phyloP scores from a whole-genome alignment of 2,113 vertebrate genomes.

The Conger conger region DNA sequence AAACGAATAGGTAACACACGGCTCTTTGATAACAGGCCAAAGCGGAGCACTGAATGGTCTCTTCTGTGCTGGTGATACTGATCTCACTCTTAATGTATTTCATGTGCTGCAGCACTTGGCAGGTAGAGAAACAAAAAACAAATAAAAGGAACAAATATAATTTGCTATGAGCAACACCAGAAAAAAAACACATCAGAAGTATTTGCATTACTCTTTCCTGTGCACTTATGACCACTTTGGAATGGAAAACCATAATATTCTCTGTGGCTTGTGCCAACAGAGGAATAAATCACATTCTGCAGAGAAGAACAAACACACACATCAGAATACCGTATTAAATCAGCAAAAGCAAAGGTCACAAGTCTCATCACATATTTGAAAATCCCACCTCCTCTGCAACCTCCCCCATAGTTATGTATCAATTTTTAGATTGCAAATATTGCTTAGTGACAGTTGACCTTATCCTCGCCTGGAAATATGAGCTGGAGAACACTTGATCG shows the following conservation, averaged over 20 bases:
- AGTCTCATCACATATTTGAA: constrained; percentile 49
- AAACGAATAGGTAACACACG: too few relatives aligned
- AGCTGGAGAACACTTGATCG: constrained; percentile 60
- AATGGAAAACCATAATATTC: constrained; percentile 28
- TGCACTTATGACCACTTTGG: background rate
- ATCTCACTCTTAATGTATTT: background rate
- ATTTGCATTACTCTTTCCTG: background rate
- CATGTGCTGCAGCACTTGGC: background rate
- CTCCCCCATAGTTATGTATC: constrained; percentile 66
- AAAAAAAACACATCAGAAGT: background rate
- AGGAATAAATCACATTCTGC: constrained; percentile 32
- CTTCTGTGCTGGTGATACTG: background rate
- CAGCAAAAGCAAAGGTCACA: constrained; percentile 70
- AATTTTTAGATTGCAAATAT: constrained; percentile 72
- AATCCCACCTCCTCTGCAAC: constrained; percentile 61
- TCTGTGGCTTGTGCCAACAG: constrained; percentile 51
- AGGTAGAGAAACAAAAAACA: background rate
- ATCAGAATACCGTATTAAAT: constrained; percentile 54
- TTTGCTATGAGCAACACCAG: constrained; percentile 22
- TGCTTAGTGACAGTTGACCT: constrained; percentile 77
- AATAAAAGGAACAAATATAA: constrained; percentile 33
- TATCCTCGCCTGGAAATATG: constrained; percentile 69
- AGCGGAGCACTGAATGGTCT: too few relatives aligned
- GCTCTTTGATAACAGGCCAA: too few relatives aligned
- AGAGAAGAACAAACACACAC: constrained; percentile 46